Base-by-base conservation (phyloP, 2,888 invertebrate genomes). In the Leucozona laternaria region DNA sequence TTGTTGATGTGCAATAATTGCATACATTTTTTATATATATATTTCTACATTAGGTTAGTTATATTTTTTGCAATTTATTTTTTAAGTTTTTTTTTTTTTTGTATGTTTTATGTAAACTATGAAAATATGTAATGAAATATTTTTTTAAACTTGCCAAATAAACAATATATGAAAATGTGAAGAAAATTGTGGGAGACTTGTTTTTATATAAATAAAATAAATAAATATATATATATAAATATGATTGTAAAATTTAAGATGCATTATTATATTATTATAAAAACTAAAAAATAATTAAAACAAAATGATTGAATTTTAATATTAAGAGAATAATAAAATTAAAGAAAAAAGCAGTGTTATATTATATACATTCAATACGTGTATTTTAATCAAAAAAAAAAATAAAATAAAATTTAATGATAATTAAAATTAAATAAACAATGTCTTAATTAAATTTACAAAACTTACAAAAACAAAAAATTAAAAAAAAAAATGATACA, bases 391-490 rank as follows among this genome's bases (percentile, higher is more conserved):
- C 91, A 89, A 90, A 89, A 89, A 22, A 90, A 89, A 91, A 89
- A 89, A 48, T 85, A 88, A 88, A 81, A 70, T 75, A 88, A 88
- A 81, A 70, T 75, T 88, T 40, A 64, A 64, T 43, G 37, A 62
- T 64, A 48, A 66, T 66, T 66, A 88, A 83, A 83, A 73, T 88
- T 83, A 88, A 88, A 89, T 88, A 89, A 90, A 90, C 79, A 68
- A 91, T 91, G 91, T 91, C 91, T 91, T 91, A 91, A 92, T 86
- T 91, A 91, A 90, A 91, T 92, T 91, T 92, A 92, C 92, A 92
- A 91, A 89, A 84, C 82, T 82, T 87, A 88, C 81, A 84, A 87
- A 88, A 88, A 80, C 77, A 70, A 15, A 60, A 60, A 58, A 22
- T 6, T 34, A 17, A 62, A 79, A 79, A 83, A 88, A 82, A 81